phyloP scores from a whole-genome alignment of 1,140 invertebrate genomes.

The Leptoteleia sp. region DNA sequence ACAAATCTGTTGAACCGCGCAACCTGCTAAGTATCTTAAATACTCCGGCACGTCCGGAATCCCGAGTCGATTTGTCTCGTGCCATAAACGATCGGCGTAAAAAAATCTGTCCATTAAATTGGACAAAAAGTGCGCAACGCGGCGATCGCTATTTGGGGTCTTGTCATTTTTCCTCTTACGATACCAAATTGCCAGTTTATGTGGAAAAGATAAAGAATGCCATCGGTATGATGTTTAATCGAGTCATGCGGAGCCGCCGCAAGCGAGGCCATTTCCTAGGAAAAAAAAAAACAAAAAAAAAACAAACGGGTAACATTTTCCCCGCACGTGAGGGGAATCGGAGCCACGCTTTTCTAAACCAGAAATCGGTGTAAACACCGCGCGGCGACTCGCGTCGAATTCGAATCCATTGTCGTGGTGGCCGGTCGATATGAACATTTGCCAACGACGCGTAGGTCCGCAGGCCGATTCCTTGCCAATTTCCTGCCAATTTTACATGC shows the following conservation, averaged over 20 bases:
- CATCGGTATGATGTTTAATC: conserved; percentile 63
- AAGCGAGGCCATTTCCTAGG: conserved; percentile 61
- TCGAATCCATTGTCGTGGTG: conserved; percentile 26
- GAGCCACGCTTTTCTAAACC: conserved; percentile 68
- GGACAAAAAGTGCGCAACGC: conserved; percentile 66
- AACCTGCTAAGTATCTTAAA: conserved; percentile 75
- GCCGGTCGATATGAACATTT: conserved; percentile 20
- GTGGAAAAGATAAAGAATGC: conserved; percentile 61
- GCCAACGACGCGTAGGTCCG: conserved; percentile 24
- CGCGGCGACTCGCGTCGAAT: conserved; percentile 49
- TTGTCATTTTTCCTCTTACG: conserved; percentile 28
- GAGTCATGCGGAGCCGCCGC: conserved; percentile 20
- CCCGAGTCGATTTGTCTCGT: conserved; percentile 75
- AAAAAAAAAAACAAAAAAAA: too few species aligned
- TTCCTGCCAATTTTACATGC: conserved; percentile 36
- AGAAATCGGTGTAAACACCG: conserved; percentile 61
- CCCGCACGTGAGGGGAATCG: conserved; percentile 72
- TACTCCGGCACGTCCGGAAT: conserved; percentile 77
- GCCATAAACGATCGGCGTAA: conserved; percentile 70
- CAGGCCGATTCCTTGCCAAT: conserved; percentile 30
- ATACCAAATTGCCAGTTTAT: conserved; percentile 47
- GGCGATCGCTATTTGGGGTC: too few species aligned
- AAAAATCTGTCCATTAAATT: conserved; percentile 71
- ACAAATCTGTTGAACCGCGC: conserved; percentile 74
- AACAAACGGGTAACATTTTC: conserved; percentile 70